These are phyloP conservation scores for Melierax canorus DNA, from an alignment of 2,113 vertebrate genomes.

Conservation along the genomic window DNA sequence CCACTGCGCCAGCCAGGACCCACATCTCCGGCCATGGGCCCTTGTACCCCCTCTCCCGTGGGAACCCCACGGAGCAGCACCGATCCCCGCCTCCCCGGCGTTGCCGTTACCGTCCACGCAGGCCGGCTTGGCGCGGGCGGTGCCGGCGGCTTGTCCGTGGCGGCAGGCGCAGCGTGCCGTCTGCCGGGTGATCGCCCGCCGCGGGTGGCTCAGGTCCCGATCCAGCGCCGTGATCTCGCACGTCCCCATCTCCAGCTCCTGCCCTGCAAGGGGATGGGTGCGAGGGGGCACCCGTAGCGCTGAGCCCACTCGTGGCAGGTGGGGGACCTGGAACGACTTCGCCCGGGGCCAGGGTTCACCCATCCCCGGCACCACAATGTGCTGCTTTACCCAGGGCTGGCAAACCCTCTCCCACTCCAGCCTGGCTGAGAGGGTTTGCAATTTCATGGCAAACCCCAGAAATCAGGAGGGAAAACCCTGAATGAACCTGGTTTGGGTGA, in stretches of 20 bases:
- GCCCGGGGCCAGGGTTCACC: not conserved
- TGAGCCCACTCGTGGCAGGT: not conserved
- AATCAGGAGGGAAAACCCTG: not conserved
- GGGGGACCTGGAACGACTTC: not conserved
- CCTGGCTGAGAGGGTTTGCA: too few species aligned
- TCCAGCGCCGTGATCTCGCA: slow-evolving; percentile 85
- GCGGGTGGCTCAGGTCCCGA: slow-evolving; percentile 81
- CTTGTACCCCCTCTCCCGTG: not conserved
- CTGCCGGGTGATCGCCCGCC: slow-evolving; percentile 80
- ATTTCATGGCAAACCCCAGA: not conserved
- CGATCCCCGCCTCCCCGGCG: too few species aligned
- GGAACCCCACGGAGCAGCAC: not conserved
- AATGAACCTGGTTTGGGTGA: not conserved
- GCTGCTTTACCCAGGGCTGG: not conserved
- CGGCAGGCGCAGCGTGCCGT: slow-evolving; percentile 83
- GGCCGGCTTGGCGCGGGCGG: slow-evolving; percentile 79
- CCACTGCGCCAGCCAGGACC: not conserved
- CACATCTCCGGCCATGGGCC: not conserved
- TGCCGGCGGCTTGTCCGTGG: slow-evolving; percentile 83
- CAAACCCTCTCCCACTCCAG: not conserved
- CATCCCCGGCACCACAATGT: not conserved
- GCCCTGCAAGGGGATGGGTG: slow-evolving; percentile 66
- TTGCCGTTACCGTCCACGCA: slow-evolving; percentile 78
- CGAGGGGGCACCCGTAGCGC: not conserved
- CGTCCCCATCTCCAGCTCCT: slow-evolving; percentile 78